phyloP scores from a whole-genome alignment of 2,888 invertebrate genomes.

The Conistra vaccinii region DNA sequence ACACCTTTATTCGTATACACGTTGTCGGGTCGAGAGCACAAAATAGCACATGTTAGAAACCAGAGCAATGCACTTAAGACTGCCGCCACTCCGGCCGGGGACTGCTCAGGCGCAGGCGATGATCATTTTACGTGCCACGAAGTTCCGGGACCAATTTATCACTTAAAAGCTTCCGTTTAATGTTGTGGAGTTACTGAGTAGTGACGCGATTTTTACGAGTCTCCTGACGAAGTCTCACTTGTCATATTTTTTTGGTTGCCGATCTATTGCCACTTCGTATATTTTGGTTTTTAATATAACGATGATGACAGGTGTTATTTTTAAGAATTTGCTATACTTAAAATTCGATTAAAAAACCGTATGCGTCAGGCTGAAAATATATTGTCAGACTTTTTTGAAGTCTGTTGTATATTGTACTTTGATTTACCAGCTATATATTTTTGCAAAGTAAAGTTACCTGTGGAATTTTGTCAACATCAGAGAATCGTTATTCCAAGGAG shows the following conservation, averaged over 20 bases:
- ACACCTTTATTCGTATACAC: conserved; percentile 53
- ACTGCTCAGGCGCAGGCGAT: conserved; percentile 81
- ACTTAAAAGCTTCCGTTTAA: conserved; percentile 89
- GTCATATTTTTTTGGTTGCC: conserved; percentile 65
- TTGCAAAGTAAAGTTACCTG: background rate
- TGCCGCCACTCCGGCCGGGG: conserved; percentile 70
- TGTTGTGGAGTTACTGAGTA: conserved; percentile 71
- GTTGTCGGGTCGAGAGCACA: conserved; percentile 53
- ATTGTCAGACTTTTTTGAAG: background rate
- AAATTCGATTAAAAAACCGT: background rate
- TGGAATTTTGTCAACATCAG: conserved; percentile 12
- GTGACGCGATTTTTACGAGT: conserved; percentile 77
- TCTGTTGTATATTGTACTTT: background rate
- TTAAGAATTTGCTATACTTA: background rate
- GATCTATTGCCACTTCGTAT: conserved; percentile 39
- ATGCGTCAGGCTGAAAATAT: background rate
- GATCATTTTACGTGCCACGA: conserved; percentile 87
- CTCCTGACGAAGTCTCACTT: conserved; percentile 72
- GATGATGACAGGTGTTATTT: background rate
- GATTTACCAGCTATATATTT: background rate
- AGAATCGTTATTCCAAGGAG: conserved; percentile 37
- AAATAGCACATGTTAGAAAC: conserved; percentile 74
- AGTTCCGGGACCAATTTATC: conserved; percentile 90
- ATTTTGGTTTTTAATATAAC: background rate
- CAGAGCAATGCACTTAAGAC: conserved; percentile 85